Evolutionary conservation across 2,888 invertebrate genomes (phyloP), one percentile per base, ranked within the genome.

Genomic region (Ypsolopha sequella): DNA sequence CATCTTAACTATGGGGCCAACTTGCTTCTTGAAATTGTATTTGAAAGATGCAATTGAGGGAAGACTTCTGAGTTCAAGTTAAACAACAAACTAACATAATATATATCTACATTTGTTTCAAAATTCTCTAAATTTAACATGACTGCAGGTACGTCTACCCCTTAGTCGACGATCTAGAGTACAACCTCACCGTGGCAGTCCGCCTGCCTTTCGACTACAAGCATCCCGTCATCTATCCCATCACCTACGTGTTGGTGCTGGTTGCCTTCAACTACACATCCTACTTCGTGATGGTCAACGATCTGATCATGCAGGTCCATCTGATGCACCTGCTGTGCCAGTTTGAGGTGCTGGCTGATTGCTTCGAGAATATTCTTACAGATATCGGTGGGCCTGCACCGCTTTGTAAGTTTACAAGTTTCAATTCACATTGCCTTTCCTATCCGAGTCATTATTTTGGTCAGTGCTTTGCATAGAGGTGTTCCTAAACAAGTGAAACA

Each of bases 271-370:
- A 60, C 9, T 80, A 73, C 55, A 58, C 68, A 9, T 67, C 80
- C 0, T 72, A 73, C 46, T 76, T 75, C 51, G 75, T 82, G 36
- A 81, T 84, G 75, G 63, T 74, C 6, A 79, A 73, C 0, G 80
- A 81, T 44, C 56, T 80, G 1, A 70, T 69, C 1, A 69, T 78
- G 68, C 80, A 80, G 53, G 68, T 74, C 0, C 70, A 80, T 56
- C 60, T 84, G 11, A 66, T 79, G 54, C 74, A 80, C 41, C 51
- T 80, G 11, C 60, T 80, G n/a, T 82, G 81, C 41, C 81, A 82
- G 56, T 74, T 73, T 45, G 58, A 63, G 0, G 68, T 82, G 0
- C 66, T 84, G 0, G 63, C 61, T 0, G 73, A 84, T 53, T 79
- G 81, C 57, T 79, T 82, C 45, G 64, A 67, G 51, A 77, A 78